Evolutionary conservation across 1,140 invertebrate genomes (phyloP).

Genomic region (Orchestia grillus): DNA sequence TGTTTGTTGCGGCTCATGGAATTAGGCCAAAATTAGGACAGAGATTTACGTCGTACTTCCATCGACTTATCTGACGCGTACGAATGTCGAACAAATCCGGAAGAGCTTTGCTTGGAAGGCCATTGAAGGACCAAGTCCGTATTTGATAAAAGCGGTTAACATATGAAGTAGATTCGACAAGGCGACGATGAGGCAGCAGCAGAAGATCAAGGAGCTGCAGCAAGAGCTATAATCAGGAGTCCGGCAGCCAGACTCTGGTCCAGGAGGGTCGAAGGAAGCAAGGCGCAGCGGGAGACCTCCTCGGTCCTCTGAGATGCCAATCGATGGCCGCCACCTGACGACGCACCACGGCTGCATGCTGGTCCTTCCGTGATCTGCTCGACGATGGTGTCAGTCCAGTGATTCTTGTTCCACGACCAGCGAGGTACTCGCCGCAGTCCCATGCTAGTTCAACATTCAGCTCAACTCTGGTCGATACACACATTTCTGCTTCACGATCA

Average conservation of each 20-base stretch:
- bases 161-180: not conserved
- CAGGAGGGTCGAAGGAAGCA: slow-evolving; percentile 41
- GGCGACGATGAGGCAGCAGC: not conserved
- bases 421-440: not conserved
- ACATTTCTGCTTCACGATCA: no score
- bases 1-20: not conserved
- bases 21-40: not conserved
- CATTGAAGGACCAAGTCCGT: not conserved
- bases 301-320: not conserved
- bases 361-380: not conserved
- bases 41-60: not conserved
- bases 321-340: slow-evolving; percentile 55
- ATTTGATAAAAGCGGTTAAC: not conserved
- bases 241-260: not conserved
- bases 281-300: not conserved
- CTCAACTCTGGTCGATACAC: not conserved
- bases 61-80: not conserved
- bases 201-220: slow-evolving; percentile 44
- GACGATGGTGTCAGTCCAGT: not conserved
- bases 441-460: not conserved
- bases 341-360: not conserved
- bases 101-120: not conserved
- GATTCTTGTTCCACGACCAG: not conserved
- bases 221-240: slow-evolving; percentile 18
- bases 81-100: not conserved